Conservation (phyloP, 2,797 vertebrate genomes). For the Pseudochromis fuscus region DNA sequence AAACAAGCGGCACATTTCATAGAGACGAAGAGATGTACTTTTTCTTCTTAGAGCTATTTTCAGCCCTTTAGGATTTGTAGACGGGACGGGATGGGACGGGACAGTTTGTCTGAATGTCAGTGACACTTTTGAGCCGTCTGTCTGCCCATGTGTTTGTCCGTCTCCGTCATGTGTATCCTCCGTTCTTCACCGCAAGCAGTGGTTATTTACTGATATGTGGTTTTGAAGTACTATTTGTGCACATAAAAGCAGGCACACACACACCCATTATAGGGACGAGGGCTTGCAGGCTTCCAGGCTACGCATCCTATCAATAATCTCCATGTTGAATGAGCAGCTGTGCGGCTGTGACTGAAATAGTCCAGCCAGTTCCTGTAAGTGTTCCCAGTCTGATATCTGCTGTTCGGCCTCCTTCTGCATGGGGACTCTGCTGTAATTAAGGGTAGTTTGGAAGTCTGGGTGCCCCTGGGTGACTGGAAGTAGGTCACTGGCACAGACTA, state of each 20-base stretch:
- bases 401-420: constrained; percentile 65
- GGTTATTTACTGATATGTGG: constrained; percentile 55
- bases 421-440: constrained; percentile 79
- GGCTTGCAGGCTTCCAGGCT: constrained; percentile 45
- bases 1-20: constrained; percentile 1
- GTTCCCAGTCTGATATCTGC: constrained; percentile 74
- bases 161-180: no score
- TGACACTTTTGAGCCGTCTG: constrained; percentile 17
- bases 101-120: constrained; percentile 50
- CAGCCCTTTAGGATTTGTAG: constrained; percentile 20
- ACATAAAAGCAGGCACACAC: constrained; percentile 27
- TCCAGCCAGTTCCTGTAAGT: constrained; percentile 72
- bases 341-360: constrained; percentile 77
- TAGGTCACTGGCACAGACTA: constrained; percentile 84
- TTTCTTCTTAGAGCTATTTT: constrained; percentile 51
- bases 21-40: constrained; percentile 22
- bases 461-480: constrained; percentile 77
- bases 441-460: constrained; percentile 78
- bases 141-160: constrained; percentile 25
- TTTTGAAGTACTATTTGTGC: constrained; percentile 36
- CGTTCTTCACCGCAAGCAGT: constrained; percentile 37
- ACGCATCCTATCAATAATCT: constrained; percentile 77
- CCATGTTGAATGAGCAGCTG: constrained; percentile 76
- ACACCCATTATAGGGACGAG: constrained; percentile 41
- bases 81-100: constrained; percentile 31